Conservation (phyloP, 2,113 vertebrate species). For the Bubalus kerabau region DNA sequence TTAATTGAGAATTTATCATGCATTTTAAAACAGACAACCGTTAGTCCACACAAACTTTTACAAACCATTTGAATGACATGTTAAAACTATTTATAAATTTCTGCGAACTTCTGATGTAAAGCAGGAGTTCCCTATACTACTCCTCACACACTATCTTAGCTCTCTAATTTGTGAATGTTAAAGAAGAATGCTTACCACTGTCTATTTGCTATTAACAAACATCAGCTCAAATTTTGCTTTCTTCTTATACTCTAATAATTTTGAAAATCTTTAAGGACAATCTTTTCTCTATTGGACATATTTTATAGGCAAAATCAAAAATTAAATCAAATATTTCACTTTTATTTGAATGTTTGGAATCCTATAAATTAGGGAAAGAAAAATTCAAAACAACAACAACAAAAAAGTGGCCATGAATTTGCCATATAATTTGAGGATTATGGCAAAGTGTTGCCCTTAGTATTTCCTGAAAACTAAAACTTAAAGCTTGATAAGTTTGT, state of each 20-base stretch:
- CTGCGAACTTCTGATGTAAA: background rate
- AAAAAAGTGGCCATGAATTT: background rate
- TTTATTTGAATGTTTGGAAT: background rate
- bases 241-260: background rate
- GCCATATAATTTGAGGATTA: background rate
- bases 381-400: background rate
- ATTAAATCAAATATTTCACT: background rate
- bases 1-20: slow-evolving; percentile 65
- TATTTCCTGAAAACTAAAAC: background rate
- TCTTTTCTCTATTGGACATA: background rate
- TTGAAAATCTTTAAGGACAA: background rate
- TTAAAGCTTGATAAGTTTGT: background rate
- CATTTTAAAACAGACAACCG: slow-evolving; percentile 46
- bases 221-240: background rate
- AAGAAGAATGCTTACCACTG: background rate
- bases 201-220: background rate
- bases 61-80: background rate
- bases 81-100: background rate
- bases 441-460: background rate
- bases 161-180: background rate
- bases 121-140: background rate
- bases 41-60: background rate
- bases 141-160: background rate
- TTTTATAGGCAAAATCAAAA: background rate
- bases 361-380: background rate